A percentile compares a stretch with the other conserved stretches of the same genome.
Conservation (phyloP, 2,888 invertebrate species). For the Aplocera efformata region DNA sequence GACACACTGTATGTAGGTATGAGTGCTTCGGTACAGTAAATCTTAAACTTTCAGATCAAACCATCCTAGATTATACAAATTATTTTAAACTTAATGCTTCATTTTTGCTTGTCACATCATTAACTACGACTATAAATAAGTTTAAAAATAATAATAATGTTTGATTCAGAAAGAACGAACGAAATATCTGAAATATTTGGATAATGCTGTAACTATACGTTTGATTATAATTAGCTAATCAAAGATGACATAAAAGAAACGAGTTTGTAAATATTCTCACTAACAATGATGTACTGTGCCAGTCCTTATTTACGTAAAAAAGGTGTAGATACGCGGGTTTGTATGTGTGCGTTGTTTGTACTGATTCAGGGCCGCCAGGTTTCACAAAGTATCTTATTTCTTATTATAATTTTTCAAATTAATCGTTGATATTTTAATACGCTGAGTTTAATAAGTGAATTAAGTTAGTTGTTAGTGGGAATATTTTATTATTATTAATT, state of each 20-base stretch:
- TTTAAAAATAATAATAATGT: too few species aligned
- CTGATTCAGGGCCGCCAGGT: constrained; percentile 43
- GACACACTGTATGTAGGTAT: constrained; percentile 51
- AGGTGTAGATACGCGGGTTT: constrained; percentile 43
- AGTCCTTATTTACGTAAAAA: constrained; percentile 68
- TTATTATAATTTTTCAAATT: constrained; percentile 1
- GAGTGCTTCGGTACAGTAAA: constrained; percentile 24
- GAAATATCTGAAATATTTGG: too few species aligned
- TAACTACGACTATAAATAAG: too few species aligned
- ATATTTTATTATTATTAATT: too few species aligned
- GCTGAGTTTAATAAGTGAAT: too few species aligned
- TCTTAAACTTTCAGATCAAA: constrained; percentile 5
- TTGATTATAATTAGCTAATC: background rate
- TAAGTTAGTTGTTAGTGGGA: too few species aligned
- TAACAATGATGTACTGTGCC: constrained; percentile 39
- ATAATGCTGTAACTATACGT: too few species aligned
- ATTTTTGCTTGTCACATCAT: too few species aligned
- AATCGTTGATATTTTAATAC: constrained; percentile 5
- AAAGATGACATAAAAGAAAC: constrained; percentile 22
- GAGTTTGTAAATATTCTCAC: constrained; percentile 18
- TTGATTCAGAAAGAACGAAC: too few species aligned
- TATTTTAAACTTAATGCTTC: too few species aligned
- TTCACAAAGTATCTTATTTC: constrained; percentile 15
- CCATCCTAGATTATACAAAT: background rate
- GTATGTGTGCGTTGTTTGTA: constrained; percentile 38